Conservation (phyloP, 2,113 vertebrate genomes). For the Polypterus senegalus region DNA sequence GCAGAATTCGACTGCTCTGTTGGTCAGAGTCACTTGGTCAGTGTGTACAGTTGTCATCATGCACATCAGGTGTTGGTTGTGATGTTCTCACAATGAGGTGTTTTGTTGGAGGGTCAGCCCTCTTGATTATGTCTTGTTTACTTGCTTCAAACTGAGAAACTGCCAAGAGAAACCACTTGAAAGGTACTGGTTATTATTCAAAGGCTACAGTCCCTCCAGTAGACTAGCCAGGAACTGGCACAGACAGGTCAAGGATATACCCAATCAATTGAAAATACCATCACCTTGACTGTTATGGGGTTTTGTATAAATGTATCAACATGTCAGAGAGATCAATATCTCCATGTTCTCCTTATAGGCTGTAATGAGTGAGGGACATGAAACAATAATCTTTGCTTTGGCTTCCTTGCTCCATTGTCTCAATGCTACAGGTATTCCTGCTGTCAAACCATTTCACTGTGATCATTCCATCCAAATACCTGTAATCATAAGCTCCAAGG, state of each 20-base stretch:
- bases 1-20: constrained; percentile 14
- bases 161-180: constrained; percentile 16
- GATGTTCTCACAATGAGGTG: constrained; percentile 2
- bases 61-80: constrained; percentile 4
- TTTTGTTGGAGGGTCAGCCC: constrained; percentile 7
- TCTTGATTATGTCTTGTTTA: constrained; percentile 1
- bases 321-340: constrained; percentile 22
- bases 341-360: constrained; percentile 14
- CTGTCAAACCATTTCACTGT: constrained; percentile 24
- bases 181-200: constrained; percentile 15
- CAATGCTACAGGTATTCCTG: constrained; percentile 22
- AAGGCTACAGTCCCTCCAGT: constrained; percentile 9
- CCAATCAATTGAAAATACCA: constrained; percentile 15
- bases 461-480: constrained; percentile 20
- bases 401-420: constrained; percentile 16
- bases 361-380: constrained; percentile 19
- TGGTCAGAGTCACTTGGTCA: constrained; percentile 13
- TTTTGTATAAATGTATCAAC: constrained; percentile 17
- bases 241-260: constrained; percentile 16
- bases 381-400: constrained; percentile 10
- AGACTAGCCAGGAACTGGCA: constrained; percentile 19
- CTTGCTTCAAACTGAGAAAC: constrained; percentile 7
- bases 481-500: constrained; percentile 19
- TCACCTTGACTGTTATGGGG: constrained; percentile 14
- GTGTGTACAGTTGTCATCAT: constrained; percentile 16